A percentile compares a stretch with the other conserved stretches of the same genome.
Evolutionary conservation across 2,797 vertebrate species (phyloP).

Genomic region (Sorex maritimensis): DNA sequence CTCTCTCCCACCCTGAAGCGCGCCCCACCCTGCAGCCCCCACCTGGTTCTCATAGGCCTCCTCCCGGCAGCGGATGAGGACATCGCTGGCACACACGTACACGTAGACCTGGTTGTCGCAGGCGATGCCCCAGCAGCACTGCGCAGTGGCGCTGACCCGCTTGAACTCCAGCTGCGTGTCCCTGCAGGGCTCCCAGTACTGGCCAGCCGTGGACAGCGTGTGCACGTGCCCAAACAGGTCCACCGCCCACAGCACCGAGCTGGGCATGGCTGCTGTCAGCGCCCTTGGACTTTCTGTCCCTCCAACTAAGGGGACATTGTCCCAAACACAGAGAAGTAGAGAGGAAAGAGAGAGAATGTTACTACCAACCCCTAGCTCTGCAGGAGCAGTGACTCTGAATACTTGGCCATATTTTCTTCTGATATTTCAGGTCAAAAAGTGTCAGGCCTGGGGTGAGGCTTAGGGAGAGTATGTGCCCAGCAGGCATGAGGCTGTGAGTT

Average conservation of each 20-base stretch:
- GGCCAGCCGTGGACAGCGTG: conserved; percentile 95
- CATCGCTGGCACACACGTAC: conserved; percentile 94
- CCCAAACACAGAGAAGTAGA: not conserved
- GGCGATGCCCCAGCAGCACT: conserved; percentile 98
- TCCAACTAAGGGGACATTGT: not conserved
- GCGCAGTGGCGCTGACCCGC: conserved; percentile 93
- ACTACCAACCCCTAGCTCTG: not conserved
- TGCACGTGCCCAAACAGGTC: conserved; percentile 96
- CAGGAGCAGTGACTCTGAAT: not conserved
- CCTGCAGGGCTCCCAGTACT: conserved; percentile 96
- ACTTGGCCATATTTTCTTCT: not conserved
- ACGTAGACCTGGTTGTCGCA: conserved; percentile 96
- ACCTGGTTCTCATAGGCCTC: conserved; percentile 99
- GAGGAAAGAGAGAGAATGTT: not conserved
- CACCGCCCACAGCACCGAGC: conserved; percentile 96
- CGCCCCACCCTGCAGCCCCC: not conserved
- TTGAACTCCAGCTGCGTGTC: conserved; percentile 96
- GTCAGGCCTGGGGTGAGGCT: too few species aligned
- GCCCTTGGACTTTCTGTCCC: not conserved
- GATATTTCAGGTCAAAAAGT: not conserved
- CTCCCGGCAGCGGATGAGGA: conserved; percentile 96
- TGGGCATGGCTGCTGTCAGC: conserved; percentile 89
- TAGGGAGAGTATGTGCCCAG: too few species aligned
- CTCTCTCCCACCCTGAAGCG: not conserved
- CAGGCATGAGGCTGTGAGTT: too few species aligned